Percentiles rank a stretch among this genome's conserved stretches.
Conservation (phyloP, 2,797 vertebrate genomes). For the Mycteria americana region DNA sequence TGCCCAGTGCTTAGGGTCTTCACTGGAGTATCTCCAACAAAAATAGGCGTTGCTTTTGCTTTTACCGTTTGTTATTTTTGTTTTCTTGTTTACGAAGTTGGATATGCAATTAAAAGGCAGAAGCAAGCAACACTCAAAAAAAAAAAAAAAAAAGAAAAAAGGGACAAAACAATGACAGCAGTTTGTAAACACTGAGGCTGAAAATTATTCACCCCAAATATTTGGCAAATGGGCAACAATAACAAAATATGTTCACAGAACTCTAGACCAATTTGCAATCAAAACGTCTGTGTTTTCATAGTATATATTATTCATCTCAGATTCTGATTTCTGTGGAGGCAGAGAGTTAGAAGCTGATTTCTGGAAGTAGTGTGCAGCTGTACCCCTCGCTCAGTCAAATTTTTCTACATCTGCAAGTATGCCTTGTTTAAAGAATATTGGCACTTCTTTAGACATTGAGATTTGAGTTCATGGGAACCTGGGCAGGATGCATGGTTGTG, state of each 20-base stretch:
- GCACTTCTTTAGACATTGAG: background rate
- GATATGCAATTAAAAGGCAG: background rate
- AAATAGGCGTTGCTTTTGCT: background rate
- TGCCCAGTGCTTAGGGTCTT: background rate
- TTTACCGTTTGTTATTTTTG: background rate
- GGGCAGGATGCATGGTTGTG: background rate
- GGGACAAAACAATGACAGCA: background rate
- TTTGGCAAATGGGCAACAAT: constrained; percentile 1
- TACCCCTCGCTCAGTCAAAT: background rate
- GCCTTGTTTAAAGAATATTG: background rate
- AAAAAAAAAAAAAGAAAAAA: no score
- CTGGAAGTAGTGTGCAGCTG: background rate
- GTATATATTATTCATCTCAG: background rate
- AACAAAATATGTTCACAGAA: background rate
- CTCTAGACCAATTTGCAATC: background rate
- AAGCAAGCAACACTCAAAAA: background rate
- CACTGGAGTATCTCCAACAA: background rate
- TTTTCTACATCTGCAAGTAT: background rate
- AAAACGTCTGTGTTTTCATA: background rate
- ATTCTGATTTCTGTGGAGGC: background rate
- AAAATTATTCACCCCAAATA: constrained; percentile 26
- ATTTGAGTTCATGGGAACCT: background rate
- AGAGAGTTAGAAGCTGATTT: background rate
- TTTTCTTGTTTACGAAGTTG: background rate
- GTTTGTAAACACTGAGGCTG: constrained; percentile 17